A percentile compares a stretch with the other conserved stretches of the same genome.
phyloP scores from a whole-genome alignment of 2,888 invertebrate species.

The Rotaria macrura region DNA sequence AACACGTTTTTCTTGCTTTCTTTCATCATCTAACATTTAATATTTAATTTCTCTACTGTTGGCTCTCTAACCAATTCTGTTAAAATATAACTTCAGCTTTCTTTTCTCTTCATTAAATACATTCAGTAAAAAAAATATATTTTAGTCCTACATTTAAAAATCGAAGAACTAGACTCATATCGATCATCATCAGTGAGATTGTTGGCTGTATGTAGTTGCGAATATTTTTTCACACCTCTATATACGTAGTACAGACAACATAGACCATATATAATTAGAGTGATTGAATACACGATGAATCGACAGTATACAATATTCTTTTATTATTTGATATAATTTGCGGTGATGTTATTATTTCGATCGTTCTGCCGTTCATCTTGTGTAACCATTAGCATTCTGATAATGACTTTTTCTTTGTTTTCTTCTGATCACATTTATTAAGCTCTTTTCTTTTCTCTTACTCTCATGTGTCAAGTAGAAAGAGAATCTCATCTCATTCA shows the following conservation, averaged over 20 bases:
- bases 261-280: background rate
- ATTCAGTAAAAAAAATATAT: background rate
- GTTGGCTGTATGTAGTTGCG: background rate
- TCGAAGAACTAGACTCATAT: background rate
- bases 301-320: background rate
- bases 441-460: background rate
- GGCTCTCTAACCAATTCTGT: no score
- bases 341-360: background rate
- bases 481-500: background rate
- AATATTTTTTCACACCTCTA: background rate
- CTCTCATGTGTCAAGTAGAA: conserved; percentile 14
- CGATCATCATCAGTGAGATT: background rate
- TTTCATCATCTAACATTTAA: background rate
- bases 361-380: background rate
- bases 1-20: background rate
- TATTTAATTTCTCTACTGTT: background rate
- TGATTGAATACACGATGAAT: background rate
- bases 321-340: background rate
- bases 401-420: background rate
- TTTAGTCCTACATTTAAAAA: background rate
- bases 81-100: no score
- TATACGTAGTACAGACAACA: background rate
- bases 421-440: background rate
- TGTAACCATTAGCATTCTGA: background rate
- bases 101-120: background rate